phyloP scores from a whole-genome alignment of 2,113 vertebrate genomes.

The Neotoma lepida region DNA sequence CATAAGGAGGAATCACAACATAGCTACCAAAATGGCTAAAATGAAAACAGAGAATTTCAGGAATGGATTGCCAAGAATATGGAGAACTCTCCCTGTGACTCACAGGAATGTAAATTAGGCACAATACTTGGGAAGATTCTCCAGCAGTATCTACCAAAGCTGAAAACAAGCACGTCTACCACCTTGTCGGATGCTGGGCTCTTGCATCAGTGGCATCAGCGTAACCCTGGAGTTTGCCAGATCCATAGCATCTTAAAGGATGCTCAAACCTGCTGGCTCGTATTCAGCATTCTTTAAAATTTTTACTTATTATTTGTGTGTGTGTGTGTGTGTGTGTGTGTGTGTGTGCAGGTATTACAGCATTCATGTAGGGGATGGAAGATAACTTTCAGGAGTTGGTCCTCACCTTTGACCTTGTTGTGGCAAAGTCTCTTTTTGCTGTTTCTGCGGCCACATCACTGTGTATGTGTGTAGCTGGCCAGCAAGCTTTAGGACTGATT shows the following conservation, averaged over 20 bases:
- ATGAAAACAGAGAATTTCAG: conserved; percentile 20
- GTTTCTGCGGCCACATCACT: neutral
- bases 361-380: neutral
- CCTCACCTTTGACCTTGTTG: neutral
- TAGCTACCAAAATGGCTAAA: neutral
- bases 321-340: neutral
- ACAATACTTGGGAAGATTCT: neutral
- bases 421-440: neutral
- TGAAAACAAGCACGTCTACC: neutral
- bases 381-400: neutral
- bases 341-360: neutral
- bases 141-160: neutral
- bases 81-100: neutral
- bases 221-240: neutral
- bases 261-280: neutral
- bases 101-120: neutral
- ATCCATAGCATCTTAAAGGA: neutral
- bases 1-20: neutral
- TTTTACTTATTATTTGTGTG: neutral
- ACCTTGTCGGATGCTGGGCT: neutral
- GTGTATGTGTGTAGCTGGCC: too few relatives aligned
- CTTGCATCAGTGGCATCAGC: neutral
- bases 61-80: neutral
- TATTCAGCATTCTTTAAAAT: neutral
- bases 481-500: neutral